Evolutionary conservation across 2,797 vertebrate species (phyloP).

Genomic region (Hypotaenidia okinawae): DNA sequence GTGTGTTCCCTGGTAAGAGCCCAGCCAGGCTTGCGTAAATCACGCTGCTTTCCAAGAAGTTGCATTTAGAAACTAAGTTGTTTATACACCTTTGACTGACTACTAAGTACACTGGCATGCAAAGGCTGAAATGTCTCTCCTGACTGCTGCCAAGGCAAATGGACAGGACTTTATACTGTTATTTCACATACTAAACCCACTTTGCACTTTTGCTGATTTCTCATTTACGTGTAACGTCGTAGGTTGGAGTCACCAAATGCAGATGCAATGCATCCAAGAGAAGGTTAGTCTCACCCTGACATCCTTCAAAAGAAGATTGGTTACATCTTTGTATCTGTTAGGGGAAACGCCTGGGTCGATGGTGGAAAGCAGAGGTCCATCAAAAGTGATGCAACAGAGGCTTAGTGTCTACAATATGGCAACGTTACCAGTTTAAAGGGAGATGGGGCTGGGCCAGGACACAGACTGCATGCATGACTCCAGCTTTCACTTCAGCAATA

Average conservation of each 20-base stretch:
- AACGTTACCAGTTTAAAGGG: background rate
- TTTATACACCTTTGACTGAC: constrained; percentile 29
- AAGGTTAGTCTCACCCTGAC: background rate
- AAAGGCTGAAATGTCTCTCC: background rate
- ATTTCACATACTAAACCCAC: background rate
- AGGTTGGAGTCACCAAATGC: background rate
- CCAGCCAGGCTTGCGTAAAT: background rate
- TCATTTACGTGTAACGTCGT: background rate
- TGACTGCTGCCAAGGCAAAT: background rate
- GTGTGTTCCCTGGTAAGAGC: background rate
- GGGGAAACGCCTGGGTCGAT: background rate
- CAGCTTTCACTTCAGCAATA: background rate
- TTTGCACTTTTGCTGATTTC: background rate
- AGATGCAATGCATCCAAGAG: background rate
- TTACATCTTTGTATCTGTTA: background rate
- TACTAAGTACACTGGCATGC: background rate
- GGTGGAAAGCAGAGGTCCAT: background rate
- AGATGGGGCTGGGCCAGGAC: background rate
- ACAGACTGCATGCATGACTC: accelerated
- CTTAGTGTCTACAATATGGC: accelerated
- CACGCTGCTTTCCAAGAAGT: constrained; percentile 53
- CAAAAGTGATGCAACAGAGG: background rate
- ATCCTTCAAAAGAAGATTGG: background rate
- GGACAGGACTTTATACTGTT: background rate
- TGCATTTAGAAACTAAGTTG: constrained; percentile 30